These are phyloP conservation scores for Rapana venosa DNA, from an alignment of 2,888 invertebrate genomes.

Conservation along the genomic window DNA sequence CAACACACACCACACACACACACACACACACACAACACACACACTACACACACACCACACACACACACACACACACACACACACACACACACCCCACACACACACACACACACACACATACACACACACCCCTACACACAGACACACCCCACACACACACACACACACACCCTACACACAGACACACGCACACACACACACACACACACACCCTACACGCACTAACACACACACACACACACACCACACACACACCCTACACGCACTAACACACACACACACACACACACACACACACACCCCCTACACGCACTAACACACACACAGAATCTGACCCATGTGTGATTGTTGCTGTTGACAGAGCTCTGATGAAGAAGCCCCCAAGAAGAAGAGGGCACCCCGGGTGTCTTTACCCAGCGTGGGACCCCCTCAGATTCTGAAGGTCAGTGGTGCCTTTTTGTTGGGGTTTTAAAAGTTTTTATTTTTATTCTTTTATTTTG, in stretches of 20 bases:
- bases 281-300: no score
- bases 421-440: slow-evolving; percentile 54
- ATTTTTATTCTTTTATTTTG: no score
- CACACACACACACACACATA: neutral
- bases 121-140: no score
- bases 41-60: no score
- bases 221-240: slow-evolving; percentile 1
- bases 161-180: neutral
- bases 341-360: slow-evolving; percentile 43
- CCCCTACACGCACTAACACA: neutral
- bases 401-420: slow-evolving; percentile 45
- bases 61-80: neutral
- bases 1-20: neutral
- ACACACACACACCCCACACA: neutral
- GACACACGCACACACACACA: neutral
- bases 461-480: no score
- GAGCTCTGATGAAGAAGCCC: slow-evolving; percentile 67
- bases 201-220: neutral
- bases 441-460: slow-evolving; percentile 34
- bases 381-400: slow-evolving; percentile 39
- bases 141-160: neutral
- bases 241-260: neutral
- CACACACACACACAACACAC: neutral
- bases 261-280: no score
- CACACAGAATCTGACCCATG: neutral